Conservation (phyloP, 2,888 invertebrate species). For the Heliconius cydno region DNA sequence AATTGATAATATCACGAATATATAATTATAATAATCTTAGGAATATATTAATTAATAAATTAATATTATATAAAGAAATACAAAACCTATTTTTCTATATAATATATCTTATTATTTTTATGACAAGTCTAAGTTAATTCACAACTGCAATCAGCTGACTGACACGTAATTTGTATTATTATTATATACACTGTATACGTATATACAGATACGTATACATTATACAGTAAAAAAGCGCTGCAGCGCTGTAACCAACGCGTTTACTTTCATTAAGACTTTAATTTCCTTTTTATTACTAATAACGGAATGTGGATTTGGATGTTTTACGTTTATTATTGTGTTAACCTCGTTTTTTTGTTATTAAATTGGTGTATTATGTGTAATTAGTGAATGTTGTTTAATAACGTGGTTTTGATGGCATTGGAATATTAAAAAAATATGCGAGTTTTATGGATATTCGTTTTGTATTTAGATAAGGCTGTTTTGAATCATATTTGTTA, state of each 20-base stretch:
- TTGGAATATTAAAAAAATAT: not conserved
- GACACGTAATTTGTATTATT: conserved; percentile 71
- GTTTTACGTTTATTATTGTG: conserved; percentile 9
- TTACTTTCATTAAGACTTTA: conserved; percentile 41
- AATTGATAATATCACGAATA: not conserved
- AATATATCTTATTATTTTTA: not conserved
- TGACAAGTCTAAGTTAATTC: conserved; percentile 38
- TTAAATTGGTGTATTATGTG: conserved; percentile 1
- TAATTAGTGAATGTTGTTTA: not conserved
- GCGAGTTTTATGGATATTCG: not conserved
- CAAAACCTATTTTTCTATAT: not conserved
- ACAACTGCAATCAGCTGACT: conserved; percentile 68
- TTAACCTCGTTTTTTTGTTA: conserved; percentile 8
- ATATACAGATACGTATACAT: conserved; percentile 50
- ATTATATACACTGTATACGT: conserved; percentile 58
- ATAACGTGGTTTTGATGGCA: not conserved
- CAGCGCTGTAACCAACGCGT: conserved; percentile 43
- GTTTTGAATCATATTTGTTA: not conserved
- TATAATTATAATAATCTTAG: not conserved
- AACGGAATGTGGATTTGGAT: conserved; percentile 3
- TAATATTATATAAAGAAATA: not conserved
- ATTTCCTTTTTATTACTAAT: conserved; percentile 35
- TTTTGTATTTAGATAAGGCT: not conserved
- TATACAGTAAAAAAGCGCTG: conserved; percentile 38
- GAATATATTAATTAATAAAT: not conserved